Conservation (phyloP, 2,888 invertebrate genomes). For the Antitype chi region DNA sequence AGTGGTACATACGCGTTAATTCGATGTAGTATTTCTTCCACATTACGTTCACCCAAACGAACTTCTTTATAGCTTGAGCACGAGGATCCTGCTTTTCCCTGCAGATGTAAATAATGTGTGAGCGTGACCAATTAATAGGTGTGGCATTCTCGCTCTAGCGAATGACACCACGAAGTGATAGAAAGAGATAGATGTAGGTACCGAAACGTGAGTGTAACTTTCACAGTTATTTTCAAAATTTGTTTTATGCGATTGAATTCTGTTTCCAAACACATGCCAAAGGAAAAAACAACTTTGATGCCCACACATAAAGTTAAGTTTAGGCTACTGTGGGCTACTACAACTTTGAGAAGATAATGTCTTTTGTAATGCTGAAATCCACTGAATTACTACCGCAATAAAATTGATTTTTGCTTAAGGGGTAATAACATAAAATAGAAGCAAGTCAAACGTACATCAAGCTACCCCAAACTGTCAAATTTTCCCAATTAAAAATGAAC, state of each 20-base stretch:
- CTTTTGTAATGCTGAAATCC: background rate
- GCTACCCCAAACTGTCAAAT: no score
- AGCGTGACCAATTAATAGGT: background rate
- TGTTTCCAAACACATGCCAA: background rate
- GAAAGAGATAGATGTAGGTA: background rate
- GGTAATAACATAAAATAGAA: background rate
- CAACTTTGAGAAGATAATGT: no score
- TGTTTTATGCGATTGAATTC: background rate
- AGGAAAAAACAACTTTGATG: background rate
- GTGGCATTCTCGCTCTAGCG: background rate
- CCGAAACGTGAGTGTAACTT: background rate
- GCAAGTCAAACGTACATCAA: no score
- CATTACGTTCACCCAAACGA: conserved; percentile 8
- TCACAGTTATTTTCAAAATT: background rate
- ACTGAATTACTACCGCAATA: background rate
- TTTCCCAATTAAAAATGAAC: no score
- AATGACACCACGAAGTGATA: background rate
- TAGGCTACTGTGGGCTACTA: background rate
- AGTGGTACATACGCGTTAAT: conserved; percentile 13
- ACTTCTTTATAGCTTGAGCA: conserved; percentile 20
- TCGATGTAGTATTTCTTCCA: conserved; percentile 4
- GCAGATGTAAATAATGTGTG: conserved; percentile 6
- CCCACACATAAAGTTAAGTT: background rate
- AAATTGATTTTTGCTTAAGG: background rate
- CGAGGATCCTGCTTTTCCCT: conserved; percentile 27